Evolutionary conservation across 2,888 invertebrate genomes (phyloP), one percentile per base, ranked within the genome.

Genomic region (Brachyopa scutellaris): DNA sequence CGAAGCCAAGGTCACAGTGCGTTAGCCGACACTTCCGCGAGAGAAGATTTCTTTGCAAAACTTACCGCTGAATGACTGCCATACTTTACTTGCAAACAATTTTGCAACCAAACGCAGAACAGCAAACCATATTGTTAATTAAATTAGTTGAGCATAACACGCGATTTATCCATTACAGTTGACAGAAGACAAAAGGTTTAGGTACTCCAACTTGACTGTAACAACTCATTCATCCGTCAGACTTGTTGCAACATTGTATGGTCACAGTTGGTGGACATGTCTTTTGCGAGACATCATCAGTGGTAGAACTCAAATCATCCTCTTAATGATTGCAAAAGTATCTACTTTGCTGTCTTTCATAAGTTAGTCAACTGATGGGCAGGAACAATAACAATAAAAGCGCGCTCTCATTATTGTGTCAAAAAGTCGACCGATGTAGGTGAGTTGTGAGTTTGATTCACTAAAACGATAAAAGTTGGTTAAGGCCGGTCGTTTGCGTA

Each of bases 201-300:
- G 4, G 0, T 8, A 15, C 21, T 21, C 57, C 51, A 55, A 33
- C 38, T 62, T 45, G 36, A 53, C 61, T 38, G 55, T 55, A 49
- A 40, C 40, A 55, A 66, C 6, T 49, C 36, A 53, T 47, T 9
- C 74, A 67, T 40, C 36, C 38, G 40, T 33, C 15, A 31, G 15
- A 23, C 11, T 11, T 36, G 51, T 61, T 79, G 67, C 79, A 61
- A 40, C 57, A 73, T 51, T 9, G 17, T 5, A 26, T 67, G 79
- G n/a, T 79, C 67, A 79, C 73, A 79, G 73, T 79, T 73, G 66
- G 61, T 0, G 51, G 79, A 42, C 33, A 40, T 42, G 36, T 57
- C 51, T 59, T 40, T 17, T 15, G 15, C 11, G 19, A 36, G 9
- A 6, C 53, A 29, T 53, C 42, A 40, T 38, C 38, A 23, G n/a